Conservation (phyloP, 2,797 vertebrate species). For the Microcaecilia unicolor region DNA sequence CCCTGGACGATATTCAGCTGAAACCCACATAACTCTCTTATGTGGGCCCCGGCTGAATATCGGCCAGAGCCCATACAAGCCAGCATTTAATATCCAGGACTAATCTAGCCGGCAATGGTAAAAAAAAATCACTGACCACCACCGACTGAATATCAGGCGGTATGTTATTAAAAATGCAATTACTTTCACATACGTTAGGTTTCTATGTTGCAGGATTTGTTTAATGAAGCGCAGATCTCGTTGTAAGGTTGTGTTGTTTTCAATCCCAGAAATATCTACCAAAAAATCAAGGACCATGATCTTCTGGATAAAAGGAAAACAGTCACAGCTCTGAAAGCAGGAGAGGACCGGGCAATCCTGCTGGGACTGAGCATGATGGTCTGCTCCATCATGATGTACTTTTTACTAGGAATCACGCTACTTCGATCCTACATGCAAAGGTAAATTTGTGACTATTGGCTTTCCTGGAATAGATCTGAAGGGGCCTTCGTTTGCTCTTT, state of each 20-base stretch:
- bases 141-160: no score
- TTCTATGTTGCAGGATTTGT: no score
- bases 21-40: no score
- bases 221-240: no score
- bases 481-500: not conserved
- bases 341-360: slow-evolving; percentile 86
- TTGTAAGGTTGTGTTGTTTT: slow-evolving; percentile 51
- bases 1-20: no score
- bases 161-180: no score
- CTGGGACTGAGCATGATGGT: slow-evolving; percentile 87
- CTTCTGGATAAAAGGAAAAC: slow-evolving; percentile 91
- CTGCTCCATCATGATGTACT: slow-evolving; percentile 88
- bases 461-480: not conserved
- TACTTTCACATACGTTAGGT: no score
- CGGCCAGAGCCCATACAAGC: no score
- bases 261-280: slow-evolving; percentile 82
- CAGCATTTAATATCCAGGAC: no score
- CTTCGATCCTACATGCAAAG: slow-evolving; percentile 85
- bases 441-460: slow-evolving; percentile 38
- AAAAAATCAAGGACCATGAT: slow-evolving; percentile 82
- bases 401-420: slow-evolving; percentile 83
- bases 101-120: no score
- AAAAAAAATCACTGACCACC: no score
- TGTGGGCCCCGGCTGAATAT: no score
- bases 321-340: slow-evolving; percentile 83